phyloP scores from a whole-genome alignment of 1,140 invertebrate genomes.

The Zeugodacus cucurbitae region DNA sequence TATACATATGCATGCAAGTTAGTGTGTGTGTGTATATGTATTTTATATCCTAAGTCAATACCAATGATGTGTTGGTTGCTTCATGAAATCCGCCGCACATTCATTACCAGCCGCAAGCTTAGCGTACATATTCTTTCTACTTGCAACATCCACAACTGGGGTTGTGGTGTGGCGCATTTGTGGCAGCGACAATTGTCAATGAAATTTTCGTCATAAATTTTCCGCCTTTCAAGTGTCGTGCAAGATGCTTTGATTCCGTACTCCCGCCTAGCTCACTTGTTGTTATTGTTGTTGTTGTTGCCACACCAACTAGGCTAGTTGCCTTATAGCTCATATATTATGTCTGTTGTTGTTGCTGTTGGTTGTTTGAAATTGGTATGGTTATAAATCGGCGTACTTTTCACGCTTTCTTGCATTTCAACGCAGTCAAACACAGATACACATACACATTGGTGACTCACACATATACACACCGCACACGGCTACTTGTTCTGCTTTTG shows the following conservation, averaged over 20 bases:
- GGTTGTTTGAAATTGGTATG: neutral
- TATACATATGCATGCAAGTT: no score
- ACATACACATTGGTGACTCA: neutral
- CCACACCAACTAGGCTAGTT: no score
- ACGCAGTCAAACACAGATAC: neutral
- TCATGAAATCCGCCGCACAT: constrained; percentile 33
- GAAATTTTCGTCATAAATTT: constrained; percentile 46
- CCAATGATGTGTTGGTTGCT: constrained; percentile 29
- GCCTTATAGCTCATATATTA: neutral
- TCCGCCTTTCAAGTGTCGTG: constrained; percentile 33
- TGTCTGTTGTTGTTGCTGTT: constrained; percentile 18
- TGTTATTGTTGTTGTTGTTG: neutral
- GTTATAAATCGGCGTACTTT: constrained; percentile 32
- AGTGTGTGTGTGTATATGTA: neutral
- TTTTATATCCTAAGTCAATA: neutral
- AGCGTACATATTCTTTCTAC: no score
- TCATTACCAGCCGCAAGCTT: constrained; percentile 7
- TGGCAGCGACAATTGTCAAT: constrained; percentile 43
- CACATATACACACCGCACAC: neutral
- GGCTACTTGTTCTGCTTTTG: neutral
- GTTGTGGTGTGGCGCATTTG: neutral
- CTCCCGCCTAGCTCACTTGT: neutral
- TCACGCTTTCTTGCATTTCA: neutral
- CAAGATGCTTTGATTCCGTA: constrained; percentile 36
- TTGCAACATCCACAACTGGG: neutral